phyloP scores from a whole-genome alignment of 1,140 invertebrate species.

The Thaumatotibia leucotreta region DNA sequence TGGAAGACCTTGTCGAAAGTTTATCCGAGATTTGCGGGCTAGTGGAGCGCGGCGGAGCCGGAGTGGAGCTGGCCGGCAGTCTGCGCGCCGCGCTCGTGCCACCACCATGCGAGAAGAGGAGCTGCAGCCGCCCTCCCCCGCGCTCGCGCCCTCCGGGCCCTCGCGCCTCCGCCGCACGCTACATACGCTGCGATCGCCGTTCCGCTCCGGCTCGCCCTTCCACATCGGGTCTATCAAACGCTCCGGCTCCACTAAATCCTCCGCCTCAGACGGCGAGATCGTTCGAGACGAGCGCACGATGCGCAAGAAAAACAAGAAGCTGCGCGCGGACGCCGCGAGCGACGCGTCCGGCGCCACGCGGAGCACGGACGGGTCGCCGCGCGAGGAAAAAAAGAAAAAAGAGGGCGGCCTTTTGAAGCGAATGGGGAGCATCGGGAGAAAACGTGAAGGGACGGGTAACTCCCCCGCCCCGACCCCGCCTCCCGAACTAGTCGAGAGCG shows the following conservation, averaged over 20 bases:
- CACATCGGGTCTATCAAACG: constrained; percentile 64
- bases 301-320: constrained; percentile 67
- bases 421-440: constrained; percentile 55
- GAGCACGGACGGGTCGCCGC: constrained; percentile 53
- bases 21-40: constrained; percentile 46
- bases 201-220: constrained; percentile 68
- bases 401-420: constrained; percentile 40
- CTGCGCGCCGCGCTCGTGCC: constrained; percentile 41
- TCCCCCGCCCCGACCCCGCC: constrained; percentile 15
- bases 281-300: constrained; percentile 64
- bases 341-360: constrained; percentile 38
- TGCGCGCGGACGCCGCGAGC: constrained; percentile 44
- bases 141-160: constrained; percentile 18
- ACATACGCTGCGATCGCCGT: constrained; percentile 63
- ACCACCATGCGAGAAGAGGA: constrained; percentile 51
- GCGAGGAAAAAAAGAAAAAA: constrained; percentile 51
- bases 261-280: constrained; percentile 62
- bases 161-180: constrained; percentile 63
- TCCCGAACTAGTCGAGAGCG: constrained; percentile 8
- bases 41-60: not conserved
- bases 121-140: constrained; percentile 31
- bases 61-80: constrained; percentile 37
- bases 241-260: constrained; percentile 55
- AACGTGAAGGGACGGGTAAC: constrained; percentile 33
- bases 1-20: constrained; percentile 41